phyloP scores from a whole-genome alignment of 2,797 vertebrate species.

The Ctenopoma kingsleyae region DNA sequence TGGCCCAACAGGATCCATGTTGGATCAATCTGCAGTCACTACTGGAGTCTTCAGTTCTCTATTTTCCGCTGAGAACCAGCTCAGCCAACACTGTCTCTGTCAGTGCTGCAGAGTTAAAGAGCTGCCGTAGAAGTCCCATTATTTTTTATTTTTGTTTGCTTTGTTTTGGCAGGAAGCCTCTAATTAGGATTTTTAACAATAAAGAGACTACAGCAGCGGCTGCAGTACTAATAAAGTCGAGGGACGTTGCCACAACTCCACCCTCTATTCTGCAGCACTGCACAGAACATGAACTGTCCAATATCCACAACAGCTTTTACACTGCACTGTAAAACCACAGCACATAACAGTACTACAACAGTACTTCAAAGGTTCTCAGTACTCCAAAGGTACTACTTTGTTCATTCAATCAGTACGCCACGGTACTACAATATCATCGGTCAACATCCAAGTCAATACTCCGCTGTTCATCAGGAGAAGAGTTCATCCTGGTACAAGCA shows the following conservation, averaged over 20 bases:
- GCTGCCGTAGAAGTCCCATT: constrained; percentile 77
- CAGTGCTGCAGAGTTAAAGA: constrained; percentile 84
- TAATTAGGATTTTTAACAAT: constrained; percentile 20
- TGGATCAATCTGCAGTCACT: constrained; percentile 89
- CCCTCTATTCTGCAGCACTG: constrained; percentile 79
- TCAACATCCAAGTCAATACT: constrained; percentile 67
- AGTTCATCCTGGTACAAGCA: constrained; percentile 57
- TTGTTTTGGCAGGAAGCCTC: constrained; percentile 31
- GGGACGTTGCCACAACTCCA: constrained; percentile 30
- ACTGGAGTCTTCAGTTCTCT: constrained; percentile 82
- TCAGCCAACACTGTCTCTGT: constrained; percentile 82
- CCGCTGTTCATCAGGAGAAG: constrained; percentile 48
- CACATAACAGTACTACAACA: constrained; percentile 75
- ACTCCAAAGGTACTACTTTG: constrained; percentile 79
- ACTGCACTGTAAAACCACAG: constrained; percentile 76
- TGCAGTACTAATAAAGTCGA: constrained; percentile 8
- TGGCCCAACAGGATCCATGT: constrained; percentile 92
- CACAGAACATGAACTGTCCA: constrained; percentile 68
- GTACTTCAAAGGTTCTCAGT: constrained; percentile 78
- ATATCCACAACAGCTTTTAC: constrained; percentile 73
- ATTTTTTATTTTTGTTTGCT: neutral
- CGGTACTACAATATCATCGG: constrained; percentile 75
- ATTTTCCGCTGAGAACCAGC: constrained; percentile 96
- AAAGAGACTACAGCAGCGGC: constrained; percentile 22
- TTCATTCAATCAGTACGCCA: constrained; percentile 77